Base-by-base conservation (phyloP, 2,113 vertebrate species). In the Rafetus swinhoei region DNA sequence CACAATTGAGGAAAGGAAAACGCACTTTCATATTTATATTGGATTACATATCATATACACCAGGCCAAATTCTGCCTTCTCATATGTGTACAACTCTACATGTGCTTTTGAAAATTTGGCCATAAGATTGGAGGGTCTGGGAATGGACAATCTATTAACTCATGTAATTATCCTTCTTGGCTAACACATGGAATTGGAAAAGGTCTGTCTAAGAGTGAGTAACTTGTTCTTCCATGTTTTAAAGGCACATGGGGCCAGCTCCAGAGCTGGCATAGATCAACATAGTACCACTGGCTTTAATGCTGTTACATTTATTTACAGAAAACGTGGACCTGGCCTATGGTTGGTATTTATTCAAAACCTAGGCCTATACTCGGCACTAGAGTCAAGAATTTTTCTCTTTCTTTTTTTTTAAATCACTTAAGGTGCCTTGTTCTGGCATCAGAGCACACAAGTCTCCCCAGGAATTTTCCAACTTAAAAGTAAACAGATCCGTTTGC, bases 1-100 rank as follows among this genome's bases (percentile, higher is more conserved):
- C 94, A 56, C 91, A 92, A 95, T 89, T 85, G 91, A 88, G 79
- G 55, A 85, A 82, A 87, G 27, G n/a, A 77, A 95, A 94, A 92
- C 19, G 2, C 9, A 21, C 8, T 69, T 93, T 88, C 21, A 0
- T 89, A 65, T 93, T 95, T 95, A 35, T 72, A 74, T 9, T 54
- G 93, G 88, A 91, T 77, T 92, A 32, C 85, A 50, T 72, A 86
- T 86, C n/a, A 9, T 74, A 3, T 45, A 72, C 65, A 1, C 2
- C 7, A 11, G 53, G 80, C 32, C 21, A 76, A 84, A 91, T 94
- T 82, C 88, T 82, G 53, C 50, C 45, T 39, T 79, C 52, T 9
- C 7, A 5, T 1, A 72, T 25, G 52, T 60, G n/a, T n/a, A n/a
- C 9, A 72, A 35, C 69, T 35, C 15, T 72, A n/a, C 18, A 77